Evolutionary conservation across 2,888 invertebrate genomes (phyloP).

Genomic region (Aspidiotus destructor): DNA sequence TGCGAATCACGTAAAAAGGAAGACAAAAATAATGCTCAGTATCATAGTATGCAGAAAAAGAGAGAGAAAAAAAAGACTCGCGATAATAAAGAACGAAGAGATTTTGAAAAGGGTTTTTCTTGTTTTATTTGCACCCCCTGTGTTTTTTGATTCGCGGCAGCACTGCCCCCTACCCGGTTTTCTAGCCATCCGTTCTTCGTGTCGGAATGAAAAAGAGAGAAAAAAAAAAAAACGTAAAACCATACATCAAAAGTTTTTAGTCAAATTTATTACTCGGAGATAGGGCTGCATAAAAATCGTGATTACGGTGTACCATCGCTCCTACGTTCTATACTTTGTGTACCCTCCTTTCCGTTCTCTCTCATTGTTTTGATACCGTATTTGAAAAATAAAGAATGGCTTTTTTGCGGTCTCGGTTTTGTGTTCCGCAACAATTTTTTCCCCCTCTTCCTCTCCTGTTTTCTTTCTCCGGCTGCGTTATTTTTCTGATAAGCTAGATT

Average conservation of each 20-base stretch:
- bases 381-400: slow-evolving; percentile 33
- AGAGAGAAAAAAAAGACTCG: background rate
- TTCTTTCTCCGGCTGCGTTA: slow-evolving; percentile 21
- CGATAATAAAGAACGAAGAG: slow-evolving; percentile 24
- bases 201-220: background rate
- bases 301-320: slow-evolving; percentile 20
- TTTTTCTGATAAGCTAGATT: slow-evolving; percentile 33
- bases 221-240: slow-evolving; percentile 33
- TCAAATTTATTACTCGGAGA: slow-evolving; percentile 39
- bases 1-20: too few relatives aligned
- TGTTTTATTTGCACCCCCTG: slow-evolving; percentile 20
- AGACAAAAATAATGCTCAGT: too few relatives aligned
- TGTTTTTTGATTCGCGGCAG: background rate
- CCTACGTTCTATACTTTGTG: background rate
- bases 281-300: slow-evolving; percentile 35
- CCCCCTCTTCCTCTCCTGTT: slow-evolving; percentile 5
- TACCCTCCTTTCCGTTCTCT: slow-evolving; percentile 3
- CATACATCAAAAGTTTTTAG: slow-evolving; percentile 39
- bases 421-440: slow-evolving; percentile 32
- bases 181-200: background rate
- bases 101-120: slow-evolving; percentile 29
- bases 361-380: slow-evolving; percentile 25
- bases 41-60: background rate
- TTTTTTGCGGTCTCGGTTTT: slow-evolving; percentile 32
- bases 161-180: background rate